Conservation (phyloP, 2,797 vertebrate species). For the Rhadinocentrus ornatus region DNA sequence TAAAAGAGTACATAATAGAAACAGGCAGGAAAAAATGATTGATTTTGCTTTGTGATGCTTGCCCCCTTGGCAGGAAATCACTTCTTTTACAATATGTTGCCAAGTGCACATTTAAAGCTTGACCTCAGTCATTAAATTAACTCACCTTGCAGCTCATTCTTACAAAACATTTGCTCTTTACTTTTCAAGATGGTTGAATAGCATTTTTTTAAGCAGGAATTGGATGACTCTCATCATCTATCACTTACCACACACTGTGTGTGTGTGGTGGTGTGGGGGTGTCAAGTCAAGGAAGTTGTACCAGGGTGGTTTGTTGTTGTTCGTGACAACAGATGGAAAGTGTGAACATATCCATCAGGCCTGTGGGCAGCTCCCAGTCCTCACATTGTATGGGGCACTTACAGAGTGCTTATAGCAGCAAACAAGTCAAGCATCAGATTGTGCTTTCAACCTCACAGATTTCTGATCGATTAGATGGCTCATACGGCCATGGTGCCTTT, state of each 20-base stretch:
- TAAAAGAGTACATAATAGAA: slow-evolving; percentile 9
- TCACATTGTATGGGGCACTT: slow-evolving; percentile 33
- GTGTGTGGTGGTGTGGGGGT: slow-evolving; percentile 65
- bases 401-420: slow-evolving; percentile 21
- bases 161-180: neutral
- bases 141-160: neutral
- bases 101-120: slow-evolving; percentile 4
- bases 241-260: slow-evolving; percentile 26
- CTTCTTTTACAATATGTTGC: slow-evolving; percentile 1
- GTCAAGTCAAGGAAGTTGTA: slow-evolving; percentile 68
- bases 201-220: slow-evolving; percentile 1
- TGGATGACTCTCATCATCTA: slow-evolving; percentile 22
- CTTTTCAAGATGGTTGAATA: neutral
- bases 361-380: slow-evolving; percentile 34
- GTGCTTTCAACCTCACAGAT: slow-evolving; percentile 37
- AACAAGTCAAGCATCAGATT: slow-evolving; percentile 27
- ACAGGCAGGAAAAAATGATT: slow-evolving; percentile 29
- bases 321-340: slow-evolving; percentile 77
- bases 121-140: neutral
- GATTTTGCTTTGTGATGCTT: slow-evolving; percentile 43
- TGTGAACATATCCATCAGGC: slow-evolving; percentile 67
- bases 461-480: slow-evolving; percentile 51
- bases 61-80: slow-evolving; percentile 32
- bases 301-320: slow-evolving; percentile 76
- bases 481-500: neutral